Evolutionary conservation across 2,888 invertebrate genomes (phyloP), one percentile per base, ranked within the genome.

Genomic region (Heterodera filipjevi): DNA sequence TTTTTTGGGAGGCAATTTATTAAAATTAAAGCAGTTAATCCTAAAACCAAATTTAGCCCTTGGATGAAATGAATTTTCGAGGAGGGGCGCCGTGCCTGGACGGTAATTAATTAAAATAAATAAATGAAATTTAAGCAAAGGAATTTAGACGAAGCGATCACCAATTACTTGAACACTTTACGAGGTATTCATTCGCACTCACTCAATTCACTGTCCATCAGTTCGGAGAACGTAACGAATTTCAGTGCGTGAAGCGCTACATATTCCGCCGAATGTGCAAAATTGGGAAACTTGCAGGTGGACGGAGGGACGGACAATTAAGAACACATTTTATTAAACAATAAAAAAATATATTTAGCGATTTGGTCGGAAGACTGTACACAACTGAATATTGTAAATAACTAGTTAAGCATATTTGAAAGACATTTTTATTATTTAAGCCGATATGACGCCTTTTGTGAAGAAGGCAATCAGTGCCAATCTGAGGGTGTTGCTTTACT

Each of bases 401-500:
- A 27, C 10, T 27, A 10, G 10, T 27, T 8, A 10, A 59, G 22
- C 10, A 2, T 5, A 59, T n/a, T 59, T 59, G 8, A 49, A 49
- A 49, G 5, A 8, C 22, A 27, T 6, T 59, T n/a, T 59, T 8
- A 27, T 22, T 53, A 59, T 27, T 59, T 53, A 27, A 59, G 59
- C 59, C 27, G 59, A 59, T 27, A 59, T 59, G 59, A 10, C 59
- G 27, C n/a, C 59, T 59, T 59, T 59, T 59, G 59, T 59, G 59
- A n/a, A 8, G 27, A 59, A 59, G n/a, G 59, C 59, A 27, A 59
- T 59, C 59, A 81, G 84, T 66, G 82, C 85, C 66, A 81, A 86
- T 77, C 86, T 88, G 6, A 82, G 86, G 14, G 85, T 86, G 14
- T 84, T 88, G 14, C 82, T 88, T 71, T 88, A 88, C 82, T 87